A percentile compares a stretch with the other conserved stretches of the same genome.
These are phyloP conservation scores for Ctenomys sociabilis DNA, from an alignment of 2,113 vertebrate genomes.

Conservation along the genomic window DNA sequence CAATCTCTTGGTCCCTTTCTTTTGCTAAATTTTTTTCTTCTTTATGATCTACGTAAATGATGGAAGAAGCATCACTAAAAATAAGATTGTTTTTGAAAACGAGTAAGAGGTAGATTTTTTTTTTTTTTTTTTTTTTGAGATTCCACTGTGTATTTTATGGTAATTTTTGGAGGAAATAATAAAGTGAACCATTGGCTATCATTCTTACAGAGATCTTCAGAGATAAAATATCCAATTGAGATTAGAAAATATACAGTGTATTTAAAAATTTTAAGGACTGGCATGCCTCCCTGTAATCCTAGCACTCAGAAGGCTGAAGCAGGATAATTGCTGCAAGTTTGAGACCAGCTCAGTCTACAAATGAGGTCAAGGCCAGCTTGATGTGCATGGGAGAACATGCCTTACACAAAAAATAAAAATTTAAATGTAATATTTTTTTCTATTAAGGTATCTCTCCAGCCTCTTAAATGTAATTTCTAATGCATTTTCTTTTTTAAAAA, in stretches of 20 bases:
- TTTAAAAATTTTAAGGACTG: not conserved
- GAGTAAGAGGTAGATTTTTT: not conserved
- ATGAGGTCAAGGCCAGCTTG: too few species aligned
- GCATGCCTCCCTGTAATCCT: too few species aligned
- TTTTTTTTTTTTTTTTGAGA: not conserved
- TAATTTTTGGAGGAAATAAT: conserved; percentile 38
- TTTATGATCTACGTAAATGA: conserved; percentile 12
- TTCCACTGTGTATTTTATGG: not conserved
- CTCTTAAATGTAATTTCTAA: conserved; percentile 27
- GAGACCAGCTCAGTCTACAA: too few species aligned
- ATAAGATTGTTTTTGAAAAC: not conserved
- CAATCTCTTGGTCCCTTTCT: not conserved
- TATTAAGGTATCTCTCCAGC: too few species aligned
- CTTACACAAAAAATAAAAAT: too few species aligned
- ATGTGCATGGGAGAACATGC: too few species aligned
- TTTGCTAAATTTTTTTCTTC: not conserved
- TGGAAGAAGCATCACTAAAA: not conserved
- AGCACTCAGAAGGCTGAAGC: too few species aligned
- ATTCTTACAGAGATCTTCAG: not conserved
- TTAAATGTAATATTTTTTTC: conserved; percentile 31
- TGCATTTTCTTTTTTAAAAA: conserved; percentile 6
- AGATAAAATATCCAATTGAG: not conserved
- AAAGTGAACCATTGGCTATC: not conserved
- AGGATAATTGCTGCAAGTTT: too few species aligned
- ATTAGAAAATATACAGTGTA: not conserved